phyloP scores from a whole-genome alignment of 2,113 vertebrate species.

The Pogona vitticeps region DNA sequence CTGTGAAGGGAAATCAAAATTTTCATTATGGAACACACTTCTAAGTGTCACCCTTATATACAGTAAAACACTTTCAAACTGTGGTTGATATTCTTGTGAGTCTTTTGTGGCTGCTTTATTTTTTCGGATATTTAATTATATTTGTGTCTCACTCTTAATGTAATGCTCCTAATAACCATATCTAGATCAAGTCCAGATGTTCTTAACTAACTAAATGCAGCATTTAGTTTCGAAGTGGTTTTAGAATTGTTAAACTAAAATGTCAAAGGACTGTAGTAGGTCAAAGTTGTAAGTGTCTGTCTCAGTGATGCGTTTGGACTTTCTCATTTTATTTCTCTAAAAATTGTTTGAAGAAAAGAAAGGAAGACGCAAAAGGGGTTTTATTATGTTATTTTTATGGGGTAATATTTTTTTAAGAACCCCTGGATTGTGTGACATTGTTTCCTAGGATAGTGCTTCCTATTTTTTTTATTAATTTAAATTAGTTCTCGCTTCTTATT shows the following conservation, averaged over 20 bases:
- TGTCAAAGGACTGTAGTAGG: neutral
- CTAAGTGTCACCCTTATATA: neutral
- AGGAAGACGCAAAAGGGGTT: neutral
- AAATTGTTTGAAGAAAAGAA: neutral
- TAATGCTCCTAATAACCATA: too few species aligned
- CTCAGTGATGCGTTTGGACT: neutral
- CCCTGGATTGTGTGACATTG: neutral
- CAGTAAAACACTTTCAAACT: neutral
- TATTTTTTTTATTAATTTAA: neutral
- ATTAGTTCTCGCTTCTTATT: neutral
- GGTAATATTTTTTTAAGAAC: neutral
- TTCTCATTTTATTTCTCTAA: neutral
- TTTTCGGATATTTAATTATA: neutral
- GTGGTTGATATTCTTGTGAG: neutral
- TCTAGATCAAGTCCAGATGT: too few species aligned
- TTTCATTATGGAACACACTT: neutral
- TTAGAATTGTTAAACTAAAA: neutral
- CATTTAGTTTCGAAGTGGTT: neutral
- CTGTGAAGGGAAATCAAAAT: neutral
- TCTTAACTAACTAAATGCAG: too few species aligned
- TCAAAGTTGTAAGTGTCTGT: neutral
- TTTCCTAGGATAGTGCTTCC: neutral
- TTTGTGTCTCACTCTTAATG: neutral
- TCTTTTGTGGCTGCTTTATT: neutral
- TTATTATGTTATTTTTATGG: neutral